Conservation (phyloP, 2,113 vertebrate genomes). For the Carassius auratus region DNA sequence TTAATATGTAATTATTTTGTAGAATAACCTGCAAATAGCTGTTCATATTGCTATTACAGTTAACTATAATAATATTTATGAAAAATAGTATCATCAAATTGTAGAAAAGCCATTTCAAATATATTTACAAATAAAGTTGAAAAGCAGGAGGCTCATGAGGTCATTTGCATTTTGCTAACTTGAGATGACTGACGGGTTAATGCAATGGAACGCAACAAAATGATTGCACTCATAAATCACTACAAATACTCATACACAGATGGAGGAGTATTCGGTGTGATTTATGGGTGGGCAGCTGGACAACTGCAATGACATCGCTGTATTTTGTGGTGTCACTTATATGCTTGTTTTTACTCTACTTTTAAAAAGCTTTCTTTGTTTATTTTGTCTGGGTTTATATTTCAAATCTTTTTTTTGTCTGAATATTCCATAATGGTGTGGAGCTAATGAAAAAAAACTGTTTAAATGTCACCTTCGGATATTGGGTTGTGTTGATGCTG, state of each 20-base stretch:
- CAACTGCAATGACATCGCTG: slow-evolving; percentile 14
- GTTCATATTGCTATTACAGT: neutral
- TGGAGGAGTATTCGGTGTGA: slow-evolving; percentile 27
- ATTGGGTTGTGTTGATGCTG: neutral
- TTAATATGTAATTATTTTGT: neutral
- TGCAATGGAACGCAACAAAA: slow-evolving; percentile 9
- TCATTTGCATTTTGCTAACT: slow-evolving; percentile 24
- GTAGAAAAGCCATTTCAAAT: neutral
- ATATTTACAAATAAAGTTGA: neutral
- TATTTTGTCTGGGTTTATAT: neutral
- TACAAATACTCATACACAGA: slow-evolving; percentile 33
- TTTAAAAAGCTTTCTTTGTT: neutral
- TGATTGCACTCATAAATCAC: slow-evolving; percentile 40
- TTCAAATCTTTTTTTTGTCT: neutral
- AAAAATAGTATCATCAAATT: neutral
- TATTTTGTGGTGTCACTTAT: slow-evolving; percentile 1
- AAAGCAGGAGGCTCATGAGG: slow-evolving; percentile 1
- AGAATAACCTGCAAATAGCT: neutral
- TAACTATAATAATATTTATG: neutral
- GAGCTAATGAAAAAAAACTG: neutral
- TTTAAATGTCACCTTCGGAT: neutral
- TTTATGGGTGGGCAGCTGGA: slow-evolving; percentile 38
- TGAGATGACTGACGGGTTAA: slow-evolving; percentile 23
- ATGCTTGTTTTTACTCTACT: neutral
- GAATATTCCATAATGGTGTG: neutral